phyloP scores from a whole-genome alignment of 2,888 invertebrate species.

The Mesorhabditis spiculigera region DNA sequence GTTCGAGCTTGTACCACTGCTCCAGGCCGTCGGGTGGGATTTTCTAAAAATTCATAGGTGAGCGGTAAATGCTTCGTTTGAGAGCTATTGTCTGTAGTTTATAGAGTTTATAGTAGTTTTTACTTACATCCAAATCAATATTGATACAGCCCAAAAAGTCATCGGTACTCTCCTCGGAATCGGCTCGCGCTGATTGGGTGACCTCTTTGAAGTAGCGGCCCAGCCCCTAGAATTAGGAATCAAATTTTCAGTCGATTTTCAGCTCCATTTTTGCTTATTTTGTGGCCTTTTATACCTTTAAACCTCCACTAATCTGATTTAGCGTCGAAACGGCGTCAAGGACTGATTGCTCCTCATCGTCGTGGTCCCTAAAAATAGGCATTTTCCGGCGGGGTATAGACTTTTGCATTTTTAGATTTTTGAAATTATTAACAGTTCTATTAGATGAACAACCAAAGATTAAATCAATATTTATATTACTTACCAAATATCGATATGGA shows the following conservation, averaged over 20 bases:
- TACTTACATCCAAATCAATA: slow-evolving; percentile 77
- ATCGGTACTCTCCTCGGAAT: slow-evolving; percentile 75
- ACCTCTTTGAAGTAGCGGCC: slow-evolving; percentile 90
- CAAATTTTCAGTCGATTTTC: neutral
- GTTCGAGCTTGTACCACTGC: slow-evolving; percentile 86
- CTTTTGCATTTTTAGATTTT: no score
- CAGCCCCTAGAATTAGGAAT: slow-evolving; percentile 74
- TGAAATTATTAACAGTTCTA: slow-evolving; percentile 7
- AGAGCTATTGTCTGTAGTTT: neutral
- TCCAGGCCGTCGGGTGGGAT: slow-evolving; percentile 89
- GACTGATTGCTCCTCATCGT: slow-evolving; percentile 85
- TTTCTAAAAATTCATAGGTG: slow-evolving; percentile 65
- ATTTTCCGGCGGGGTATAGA: no score
- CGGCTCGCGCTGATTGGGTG: slow-evolving; percentile 86
- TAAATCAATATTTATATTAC: slow-evolving; percentile 19
- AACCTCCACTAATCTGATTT: slow-evolving; percentile 81
- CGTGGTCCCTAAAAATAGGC: slow-evolving; percentile 74
- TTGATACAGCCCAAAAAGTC: slow-evolving; percentile 85
- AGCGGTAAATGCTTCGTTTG: neutral
- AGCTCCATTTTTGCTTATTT: neutral
- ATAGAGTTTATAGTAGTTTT: neutral
- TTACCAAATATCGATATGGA: slow-evolving; percentile 65
- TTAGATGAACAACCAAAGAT: neutral
- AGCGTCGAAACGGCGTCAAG: slow-evolving; percentile 89
- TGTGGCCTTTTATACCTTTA: slow-evolving; percentile 34